Conservation (phyloP, 1,140 invertebrate species). For the Drosophila trapezifrons region DNA sequence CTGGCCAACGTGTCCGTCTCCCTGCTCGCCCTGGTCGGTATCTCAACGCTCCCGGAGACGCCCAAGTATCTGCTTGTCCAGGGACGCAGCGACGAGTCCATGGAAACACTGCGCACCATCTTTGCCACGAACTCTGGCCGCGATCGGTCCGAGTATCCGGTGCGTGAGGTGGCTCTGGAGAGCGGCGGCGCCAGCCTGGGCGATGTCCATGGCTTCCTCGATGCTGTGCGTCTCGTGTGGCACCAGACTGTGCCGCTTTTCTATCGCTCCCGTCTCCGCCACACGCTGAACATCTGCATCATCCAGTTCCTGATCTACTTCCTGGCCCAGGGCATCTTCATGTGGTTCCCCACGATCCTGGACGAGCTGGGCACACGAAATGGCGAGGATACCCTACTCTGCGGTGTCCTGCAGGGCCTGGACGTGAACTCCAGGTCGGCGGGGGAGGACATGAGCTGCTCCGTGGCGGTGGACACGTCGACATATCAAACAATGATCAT, state of each 20-base stretch:
- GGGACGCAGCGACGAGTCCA: constrained; percentile 86
- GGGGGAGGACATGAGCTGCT: constrained; percentile 20
- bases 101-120: constrained; percentile 86
- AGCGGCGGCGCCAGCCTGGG: constrained; percentile 55
- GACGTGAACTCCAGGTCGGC: neutral
- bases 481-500: constrained; percentile 70
- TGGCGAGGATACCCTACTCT: constrained; percentile 33
- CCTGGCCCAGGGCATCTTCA: constrained; percentile 84
- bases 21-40: constrained; percentile 85
- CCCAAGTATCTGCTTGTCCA: constrained; percentile 90
- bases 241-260: constrained; percentile 85
- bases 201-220: constrained; percentile 59
- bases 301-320: constrained; percentile 85
- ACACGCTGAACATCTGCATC: constrained; percentile 86
- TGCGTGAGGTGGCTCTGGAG: constrained; percentile 51
- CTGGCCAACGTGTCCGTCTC: constrained; percentile 86
- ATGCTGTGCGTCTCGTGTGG: constrained; percentile 83
- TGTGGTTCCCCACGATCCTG: constrained; percentile 84
- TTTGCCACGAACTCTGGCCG: constrained; percentile 86
- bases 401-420: constrained; percentile 45
- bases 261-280: constrained; percentile 84
- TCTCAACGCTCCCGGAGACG: constrained; percentile 88
- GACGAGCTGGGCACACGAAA: constrained; percentile 53
- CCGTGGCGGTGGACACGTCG: constrained; percentile 38
- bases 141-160: constrained; percentile 56